Base-by-base conservation (phyloP, 2,888 invertebrate species). In the Diachrysia chrysitis region DNA sequence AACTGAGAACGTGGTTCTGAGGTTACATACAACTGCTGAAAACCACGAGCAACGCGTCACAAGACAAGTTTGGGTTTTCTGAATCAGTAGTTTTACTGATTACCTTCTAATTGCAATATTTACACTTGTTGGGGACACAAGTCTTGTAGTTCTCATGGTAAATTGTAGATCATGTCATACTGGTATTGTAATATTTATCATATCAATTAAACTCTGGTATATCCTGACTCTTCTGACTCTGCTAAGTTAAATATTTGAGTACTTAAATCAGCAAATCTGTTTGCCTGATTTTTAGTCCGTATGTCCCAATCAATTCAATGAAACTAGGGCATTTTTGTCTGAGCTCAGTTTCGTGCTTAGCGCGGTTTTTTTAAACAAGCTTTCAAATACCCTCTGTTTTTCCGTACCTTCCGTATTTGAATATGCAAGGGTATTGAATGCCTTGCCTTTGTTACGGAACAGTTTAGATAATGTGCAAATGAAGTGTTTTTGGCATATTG, bases 311-410 rank as follows among this genome's bases (percentile, higher is more conserved):
- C 73, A 78, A 75, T 81, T 78, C 78, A 80, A 72, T 72, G 72
- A 69, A 78, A 76, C 79, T 76, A 68, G 73, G 68, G 67, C 81
- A 71, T 84, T 86, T 85, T 83, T 83, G 79, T 81, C 78, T 70
- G 75, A 66, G 72, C 62, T 76, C 77, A 69, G 76, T 75, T 80
- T 73, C 76, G 60, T 67, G 81, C 77, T 83, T 64, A 76, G 73
- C 63, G 60, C 62, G 66, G 69, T 75, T 69, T 83, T 84, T 84
- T 78, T 51, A 62, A 77, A 74, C 73, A 68, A 78, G 73, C 78
- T 69, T 71, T 70, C 74, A 69, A 81, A 82, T 71, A 76, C 75
- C 69, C 77, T 81, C 76, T 66, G 73, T 80, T 81, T 78, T 71
- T 69, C 69, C 65, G 69, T 69, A 63, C 62, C 69, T 70, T 63